Base-by-base conservation (phyloP, 2,888 invertebrate species). In the Trachelus tabidus region DNA sequence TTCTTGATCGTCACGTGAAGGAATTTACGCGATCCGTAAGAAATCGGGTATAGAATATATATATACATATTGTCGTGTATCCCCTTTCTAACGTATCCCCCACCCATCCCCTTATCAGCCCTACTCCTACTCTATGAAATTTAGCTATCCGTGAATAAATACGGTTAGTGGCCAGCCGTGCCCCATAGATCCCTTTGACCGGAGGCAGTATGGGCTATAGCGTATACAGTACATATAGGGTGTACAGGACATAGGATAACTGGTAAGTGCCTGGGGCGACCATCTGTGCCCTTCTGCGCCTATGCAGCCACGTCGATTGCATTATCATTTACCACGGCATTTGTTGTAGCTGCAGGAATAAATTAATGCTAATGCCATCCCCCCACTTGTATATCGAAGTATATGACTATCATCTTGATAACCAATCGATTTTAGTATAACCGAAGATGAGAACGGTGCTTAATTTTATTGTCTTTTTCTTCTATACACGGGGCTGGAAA, bases 201-300 rank as follows among this genome's bases (percentile, higher is more conserved):
- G 85, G 87, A 83, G 85, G 87, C 84, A 80, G 84, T 81, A 80
- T 69, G 76, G 76, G 87, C 89, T 56, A 56, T 56, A 56, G 56
- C 9, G 9, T 56, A 23, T 56, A 56, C 23, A 23, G 56, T 23
- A 56, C 56, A 56, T 56, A 56, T 23, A 23, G 56, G 56, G 56
- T 56, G 56, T 56, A 56, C 56, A 56, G 56, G 56, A 56, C 56
- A 56, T 56, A 56, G 56, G 56, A 56, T 87, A 89, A 88, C 90
- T 89, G 89, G 89, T 90, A 91, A 91, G 90, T 91, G 90, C 91
- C 90, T 86, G 83, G 87, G 91, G 91, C 91, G 90, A 88, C 91
- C 91, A 91, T 91, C 91, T 91, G 91, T 91, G 91, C 89, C 88
- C 89, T 87, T 87, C 85, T 83, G 85, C 83, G 85, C 86, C 85